These are phyloP conservation scores for Gobius niger DNA, from an alignment of 2,113 vertebrate genomes.

Conservation along the genomic window DNA sequence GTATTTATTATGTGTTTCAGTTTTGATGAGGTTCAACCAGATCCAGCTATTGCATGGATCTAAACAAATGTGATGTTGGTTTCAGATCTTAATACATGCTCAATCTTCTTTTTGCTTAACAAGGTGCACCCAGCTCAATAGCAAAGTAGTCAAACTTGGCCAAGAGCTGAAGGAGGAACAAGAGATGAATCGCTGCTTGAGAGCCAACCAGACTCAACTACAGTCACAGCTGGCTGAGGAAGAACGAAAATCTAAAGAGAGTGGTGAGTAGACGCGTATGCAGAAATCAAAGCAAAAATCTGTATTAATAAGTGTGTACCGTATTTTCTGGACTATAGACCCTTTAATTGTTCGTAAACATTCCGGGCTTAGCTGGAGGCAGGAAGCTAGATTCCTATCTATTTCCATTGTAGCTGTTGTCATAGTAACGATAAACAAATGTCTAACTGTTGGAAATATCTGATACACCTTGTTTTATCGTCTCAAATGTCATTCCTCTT, in stretches of 20 bases:
- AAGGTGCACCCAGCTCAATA: constrained; percentile 88
- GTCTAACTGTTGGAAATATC: no score
- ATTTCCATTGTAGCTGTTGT: no score
- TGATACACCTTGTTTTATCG: no score
- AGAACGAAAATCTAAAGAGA: constrained; percentile 82
- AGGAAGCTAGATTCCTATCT: no score
- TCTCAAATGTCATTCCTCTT: no score
- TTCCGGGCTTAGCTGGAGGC: no score
- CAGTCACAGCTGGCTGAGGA: constrained; percentile 89
- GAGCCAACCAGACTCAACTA: constrained; percentile 89
- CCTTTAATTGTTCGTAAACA: no score
- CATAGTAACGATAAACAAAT: no score
- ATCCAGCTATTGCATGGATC: neutral
- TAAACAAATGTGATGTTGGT: neutral
- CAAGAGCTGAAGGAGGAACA: constrained; percentile 95
- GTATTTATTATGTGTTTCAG: neutral
- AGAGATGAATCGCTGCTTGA: constrained; percentile 94
- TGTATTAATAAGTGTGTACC: no score
- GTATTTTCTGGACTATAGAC: no score
- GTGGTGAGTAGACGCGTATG: constrained; percentile 49
- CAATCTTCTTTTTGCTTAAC: neutral
- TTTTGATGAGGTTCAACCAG: neutral
- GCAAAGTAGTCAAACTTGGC: constrained; percentile 83
- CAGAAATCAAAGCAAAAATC: neutral
- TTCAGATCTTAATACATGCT: neutral